Base-by-base conservation (phyloP, 2,113 vertebrate genomes). In the Anoura caudifer region DNA sequence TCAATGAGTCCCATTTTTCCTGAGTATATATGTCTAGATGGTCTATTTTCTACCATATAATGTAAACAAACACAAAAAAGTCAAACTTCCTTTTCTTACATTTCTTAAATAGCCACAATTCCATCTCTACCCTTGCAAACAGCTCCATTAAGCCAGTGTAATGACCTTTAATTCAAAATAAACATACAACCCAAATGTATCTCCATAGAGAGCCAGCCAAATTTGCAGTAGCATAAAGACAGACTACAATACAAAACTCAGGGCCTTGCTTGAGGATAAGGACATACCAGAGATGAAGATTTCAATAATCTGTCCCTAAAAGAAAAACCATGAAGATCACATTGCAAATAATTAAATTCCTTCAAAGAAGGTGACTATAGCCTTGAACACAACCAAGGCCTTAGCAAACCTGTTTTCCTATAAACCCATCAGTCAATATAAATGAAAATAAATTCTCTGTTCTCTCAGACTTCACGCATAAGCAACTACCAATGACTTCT, bases 11-110 rank as follows among this genome's bases (percentile, higher is more conserved):
- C 91, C 96, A 93, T 92, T 91, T 97, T 95, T 92, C 94, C 96
- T 95, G 90, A 95, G 63, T 86, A 96, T 96, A 88, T 96, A 97
- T 89, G 63, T 96, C 95, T 93, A 98, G 96, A 96, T 0, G 85
- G 45, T 97, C 95, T 94, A 97, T 65, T 96, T 96, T 97, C 97
- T 96, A 98, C 96, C 97, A 96, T 97, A 96, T 96, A 90, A 96
- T 96, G 92, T 95, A 96, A 97, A 97, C 93, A 97, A 97, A 97
- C 87, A 97, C 80, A 96, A 88, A 50, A 76, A 94, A 94, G 94
- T 97, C 95, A 96, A 97, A 95, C 43, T 65, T 95, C 76, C 69
- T 95, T 91, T 92, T 77, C 92, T 97, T 87, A 70, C 10, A 95
- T 83, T 91, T 91, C 88, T 86, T 82, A 85, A 82, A 92, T 31